Base-by-base conservation (phyloP, 2,888 invertebrate genomes). In the Chymomyza amoena region DNA sequence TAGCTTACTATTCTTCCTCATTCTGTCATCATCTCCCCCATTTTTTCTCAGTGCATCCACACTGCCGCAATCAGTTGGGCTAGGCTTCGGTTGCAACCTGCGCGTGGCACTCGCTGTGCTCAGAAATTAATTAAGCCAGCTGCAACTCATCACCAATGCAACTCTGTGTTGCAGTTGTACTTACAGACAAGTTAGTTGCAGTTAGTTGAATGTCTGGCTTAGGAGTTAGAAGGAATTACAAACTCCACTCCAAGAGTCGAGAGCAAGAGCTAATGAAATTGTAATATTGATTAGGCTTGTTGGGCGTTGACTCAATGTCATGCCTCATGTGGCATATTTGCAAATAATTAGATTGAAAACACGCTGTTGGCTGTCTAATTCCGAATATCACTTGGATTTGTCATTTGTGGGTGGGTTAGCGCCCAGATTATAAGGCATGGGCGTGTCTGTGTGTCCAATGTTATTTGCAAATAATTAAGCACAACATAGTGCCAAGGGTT, bases 61-160 rank as follows among this genome's bases (percentile, higher is more conserved):
- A 45, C 13, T 45, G 13, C 10, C 2, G 39, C 39, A 45, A 13
- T 3, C 39, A 45, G 39, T 45, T 45, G 39, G 39, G 39, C 13
- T 13, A 13, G 39, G 39, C 13, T 45, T 13, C 4, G 39, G 39
- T 4, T 45, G 39, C 80, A 50, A 54, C 61, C 63, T 54, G 84
- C 83, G 82, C 87, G 87, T 88, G 80, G 75, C 85, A 87, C 70
- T 79, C 77, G 87, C 72, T 45, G 39, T 45, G 39, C 39, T 45
- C 39, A 45, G 82, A 83, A 88, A 83, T 83, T 88, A 83, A 88
- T 83, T 88, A 83, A 81, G 82, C 87, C 67, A 77, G 39, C 84
- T 63, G 72, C 57, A 66, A 65, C 66, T 32, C 32, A 51, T 45
- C 32, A 60, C 13, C 39, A 45, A 45, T 45, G 39, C 39, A 45